Evolutionary conservation across 2,888 invertebrate species (phyloP).

Genomic region (Drymonia ruficornis): DNA sequence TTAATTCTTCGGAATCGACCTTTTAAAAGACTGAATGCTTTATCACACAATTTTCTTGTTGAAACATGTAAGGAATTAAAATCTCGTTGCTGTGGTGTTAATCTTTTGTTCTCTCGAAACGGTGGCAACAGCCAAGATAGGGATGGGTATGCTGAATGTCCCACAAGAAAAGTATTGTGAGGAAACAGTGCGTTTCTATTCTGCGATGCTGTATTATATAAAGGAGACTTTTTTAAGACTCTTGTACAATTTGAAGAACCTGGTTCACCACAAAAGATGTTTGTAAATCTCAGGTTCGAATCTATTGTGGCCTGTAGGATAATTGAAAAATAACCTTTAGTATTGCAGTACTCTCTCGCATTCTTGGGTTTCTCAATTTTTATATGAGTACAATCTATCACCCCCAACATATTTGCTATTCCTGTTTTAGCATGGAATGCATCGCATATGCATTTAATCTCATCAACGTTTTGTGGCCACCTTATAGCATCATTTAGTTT

Average conservation of each 20-base stretch:
- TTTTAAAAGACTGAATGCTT: slow-evolving; percentile 59
- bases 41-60: slow-evolving; percentile 60
- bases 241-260: slow-evolving; percentile 61
- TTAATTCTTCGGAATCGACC: slow-evolving; percentile 60
- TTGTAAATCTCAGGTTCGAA: slow-evolving; percentile 60
- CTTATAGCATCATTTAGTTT: slow-evolving; percentile 62
- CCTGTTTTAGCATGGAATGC: slow-evolving; percentile 57
- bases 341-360: slow-evolving; percentile 60
- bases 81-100: slow-evolving; percentile 59
- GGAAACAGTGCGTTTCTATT: slow-evolving; percentile 57
- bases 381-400: slow-evolving; percentile 63
- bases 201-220: slow-evolving; percentile 57
- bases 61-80: slow-evolving; percentile 59
- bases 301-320: slow-evolving; percentile 64
- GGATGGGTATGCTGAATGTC: slow-evolving; percentile 63
- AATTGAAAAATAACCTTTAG: slow-evolving; percentile 64
- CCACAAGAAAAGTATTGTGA: slow-evolving; percentile 59
- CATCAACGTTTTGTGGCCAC: slow-evolving; percentile 59
- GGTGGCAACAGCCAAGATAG: slow-evolving; percentile 65
- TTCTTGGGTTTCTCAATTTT: slow-evolving; percentile 68
- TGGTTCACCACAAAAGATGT: slow-evolving; percentile 68
- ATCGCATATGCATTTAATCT: slow-evolving; percentile 52
- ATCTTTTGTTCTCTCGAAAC: slow-evolving; percentile 61
- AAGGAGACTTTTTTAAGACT: slow-evolving; percentile 60
- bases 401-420: slow-evolving; percentile 59